These are phyloP conservation scores for Oscheius sp. DNA, from an alignment of 2,888 invertebrate genomes.

Conservation along the genomic window DNA sequence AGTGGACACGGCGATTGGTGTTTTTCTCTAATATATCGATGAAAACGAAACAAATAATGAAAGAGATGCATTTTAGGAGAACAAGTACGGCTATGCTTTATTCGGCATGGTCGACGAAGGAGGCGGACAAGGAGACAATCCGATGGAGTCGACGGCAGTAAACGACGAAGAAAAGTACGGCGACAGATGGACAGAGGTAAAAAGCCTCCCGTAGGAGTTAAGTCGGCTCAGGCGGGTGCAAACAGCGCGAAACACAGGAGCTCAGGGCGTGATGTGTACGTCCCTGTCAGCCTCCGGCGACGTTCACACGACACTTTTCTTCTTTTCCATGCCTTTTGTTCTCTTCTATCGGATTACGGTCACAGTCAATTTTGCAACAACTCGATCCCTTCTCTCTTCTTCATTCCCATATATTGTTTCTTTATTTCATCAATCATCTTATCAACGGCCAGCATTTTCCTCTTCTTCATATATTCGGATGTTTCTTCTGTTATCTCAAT, in stretches of 20 bases:
- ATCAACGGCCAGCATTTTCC: too few relatives aligned
- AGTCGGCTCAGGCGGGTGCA: slow-evolving; percentile 27
- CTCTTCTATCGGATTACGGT: background rate
- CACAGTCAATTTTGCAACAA: too few relatives aligned
- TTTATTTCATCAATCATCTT: too few relatives aligned
- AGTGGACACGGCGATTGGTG: background rate
- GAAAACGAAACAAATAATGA: background rate
- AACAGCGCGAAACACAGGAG: slow-evolving; percentile 14
- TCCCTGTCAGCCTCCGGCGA: slow-evolving; percentile 19
- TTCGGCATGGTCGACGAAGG: slow-evolving; percentile 8
- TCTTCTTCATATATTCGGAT: too few relatives aligned
- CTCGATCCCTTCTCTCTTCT: too few relatives aligned
- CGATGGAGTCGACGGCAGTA: background rate
- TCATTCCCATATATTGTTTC: too few relatives aligned
- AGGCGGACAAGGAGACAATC: background rate
- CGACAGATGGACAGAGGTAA: slow-evolving; percentile 26
- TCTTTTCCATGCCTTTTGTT: background rate
- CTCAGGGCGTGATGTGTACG: slow-evolving; percentile 28
- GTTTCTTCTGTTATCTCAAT: too few relatives aligned
- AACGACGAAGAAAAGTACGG: slow-evolving; percentile 24
- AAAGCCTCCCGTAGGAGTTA: background rate
- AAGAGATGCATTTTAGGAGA: slow-evolving; percentile 6
- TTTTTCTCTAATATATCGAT: background rate
- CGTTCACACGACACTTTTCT: background rate
- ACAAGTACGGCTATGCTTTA: slow-evolving; percentile 25